Evolutionary conservation across 2,797 vertebrate species (phyloP), one percentile per base, ranked within the genome.

Genomic region (Cyprinodon diabolis): DNA sequence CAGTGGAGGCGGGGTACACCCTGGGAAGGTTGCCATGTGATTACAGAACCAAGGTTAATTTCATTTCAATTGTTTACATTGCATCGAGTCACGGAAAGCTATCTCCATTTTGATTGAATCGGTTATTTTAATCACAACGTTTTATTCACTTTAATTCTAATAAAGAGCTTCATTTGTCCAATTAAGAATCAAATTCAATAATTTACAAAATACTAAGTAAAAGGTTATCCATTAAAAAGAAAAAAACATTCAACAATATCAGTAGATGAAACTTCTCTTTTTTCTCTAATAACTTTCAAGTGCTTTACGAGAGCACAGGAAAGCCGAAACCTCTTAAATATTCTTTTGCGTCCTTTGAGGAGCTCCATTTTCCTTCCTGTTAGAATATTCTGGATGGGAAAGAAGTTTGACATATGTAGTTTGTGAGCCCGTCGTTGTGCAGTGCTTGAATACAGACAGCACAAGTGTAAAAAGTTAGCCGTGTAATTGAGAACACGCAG

Each of bases 401-500:
- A 81, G 80, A 88, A 87, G 80, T 66, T 65, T 68, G 51, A 80
- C 76, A 80, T 68, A 15, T 68, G 45, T 65, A 69, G 70, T 54
- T 70, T 84, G 74, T 51, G 73, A 80, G 73, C 72, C 81, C 81
- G 45, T 70, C 75, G 86, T 83, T 69, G 68, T 78, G 78, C 80
- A 68, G 76, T 76, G 69, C 72, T 77, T 82, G 69, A 81, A 76
- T 76, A 70, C 81, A 77, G 69, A 74, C 67, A 69, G 68, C 74
- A 69, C 54, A 62, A 58, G 73, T 86, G 80, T 83, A 83, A 80
- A 74, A 83, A 87, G 77, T 79, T 90, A 86, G 72, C 72, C 71
- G 30, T 79, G 70, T 90, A 87, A 93, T 91, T 91, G 86, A 87
- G 90, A 86, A 85, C 79, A 74, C 30, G 30, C 57, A 68, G 55